phyloP scores from a whole-genome alignment of 2,888 invertebrate genomes.

The Plebejus argus region DNA sequence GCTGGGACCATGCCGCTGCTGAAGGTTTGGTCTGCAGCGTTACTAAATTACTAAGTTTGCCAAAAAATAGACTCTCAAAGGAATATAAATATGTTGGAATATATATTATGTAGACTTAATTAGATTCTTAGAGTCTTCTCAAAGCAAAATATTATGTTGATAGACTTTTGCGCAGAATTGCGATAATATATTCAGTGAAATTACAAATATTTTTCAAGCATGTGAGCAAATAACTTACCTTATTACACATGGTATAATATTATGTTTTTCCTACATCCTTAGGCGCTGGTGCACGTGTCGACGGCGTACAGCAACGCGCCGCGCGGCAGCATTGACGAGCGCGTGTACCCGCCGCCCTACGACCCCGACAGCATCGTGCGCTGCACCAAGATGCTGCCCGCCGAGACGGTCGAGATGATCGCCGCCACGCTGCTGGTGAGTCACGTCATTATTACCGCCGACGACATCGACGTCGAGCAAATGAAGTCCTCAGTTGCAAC shows the following conservation, averaged over 20 bases:
- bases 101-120: too few species aligned
- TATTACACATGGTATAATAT: neutral
- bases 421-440: conserved; percentile 80
- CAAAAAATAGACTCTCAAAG: too few species aligned
- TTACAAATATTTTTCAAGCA: too few species aligned
- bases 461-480: neutral
- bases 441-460: neutral
- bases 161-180: neutral
- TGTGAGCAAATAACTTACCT: too few species aligned
- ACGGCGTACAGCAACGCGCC: conserved; percentile 98
- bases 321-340: conserved; percentile 88
- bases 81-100: too few species aligned
- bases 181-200: too few species aligned
- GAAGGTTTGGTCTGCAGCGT: conserved; percentile 69
- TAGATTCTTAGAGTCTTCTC: neutral
- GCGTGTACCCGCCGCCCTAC: conserved; percentile 87
- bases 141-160: neutral
- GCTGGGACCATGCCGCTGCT: conserved; percentile 90
- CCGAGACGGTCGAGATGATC: conserved; percentile 81
- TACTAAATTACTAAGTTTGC: too few species aligned
- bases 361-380: conserved; percentile 83
- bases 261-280: neutral
- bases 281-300: conserved; percentile 94
- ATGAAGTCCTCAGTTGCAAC: too few species aligned
- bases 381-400: conserved; percentile 82